Percentiles rank a stretch among this genome's conserved stretches.
These are phyloP conservation scores for Polylopha cassiicola DNA, from an alignment of 2,888 invertebrate species.

Conservation along the genomic window DNA sequence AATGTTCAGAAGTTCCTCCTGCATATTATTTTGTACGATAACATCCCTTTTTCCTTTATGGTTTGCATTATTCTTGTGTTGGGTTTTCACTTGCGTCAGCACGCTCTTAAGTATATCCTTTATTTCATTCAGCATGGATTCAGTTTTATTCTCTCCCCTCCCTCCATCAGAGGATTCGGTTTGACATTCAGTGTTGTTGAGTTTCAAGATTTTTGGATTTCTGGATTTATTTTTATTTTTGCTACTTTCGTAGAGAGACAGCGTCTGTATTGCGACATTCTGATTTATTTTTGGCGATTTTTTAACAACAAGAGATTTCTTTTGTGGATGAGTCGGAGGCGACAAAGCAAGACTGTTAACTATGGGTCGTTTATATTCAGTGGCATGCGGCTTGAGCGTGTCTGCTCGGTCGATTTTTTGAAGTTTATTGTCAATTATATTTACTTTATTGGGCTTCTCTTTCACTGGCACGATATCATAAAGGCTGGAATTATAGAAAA, in stretches of 20 bases:
- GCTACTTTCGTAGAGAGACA: too few species aligned
- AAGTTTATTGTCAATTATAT: conserved; percentile 31
- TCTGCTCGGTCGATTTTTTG: conserved; percentile 29
- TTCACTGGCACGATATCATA: conserved; percentile 62
- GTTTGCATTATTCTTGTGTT: conserved; percentile 29
- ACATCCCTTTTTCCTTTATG: conserved; percentile 49
- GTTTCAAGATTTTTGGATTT: conserved; percentile 36
- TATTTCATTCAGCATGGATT: conserved; percentile 56
- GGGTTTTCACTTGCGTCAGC: conserved; percentile 56
- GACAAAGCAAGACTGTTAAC: conserved; percentile 30
- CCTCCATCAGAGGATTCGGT: conserved; percentile 33
- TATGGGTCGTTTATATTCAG: conserved; percentile 23
- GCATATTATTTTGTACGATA: conserved; percentile 50
- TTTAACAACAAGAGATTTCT: conserved; percentile 1
- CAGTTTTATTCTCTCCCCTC: conserved; percentile 44
- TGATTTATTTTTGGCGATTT: conserved; percentile 22
- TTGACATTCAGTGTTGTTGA: conserved; percentile 42
- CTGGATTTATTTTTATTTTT: conserved; percentile 35
- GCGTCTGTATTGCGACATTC: too few species aligned
- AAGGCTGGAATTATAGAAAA: conserved; percentile 52
- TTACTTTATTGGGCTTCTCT: conserved; percentile 40
- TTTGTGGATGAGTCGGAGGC: conserved; percentile 1
- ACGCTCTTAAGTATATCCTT: conserved; percentile 60
- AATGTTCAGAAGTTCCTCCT: conserved; percentile 45
- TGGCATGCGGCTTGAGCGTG: too few species aligned